Evolutionary conservation across 2,113 vertebrate species (phyloP).

Genomic region (Seriola dumerili): DNA sequence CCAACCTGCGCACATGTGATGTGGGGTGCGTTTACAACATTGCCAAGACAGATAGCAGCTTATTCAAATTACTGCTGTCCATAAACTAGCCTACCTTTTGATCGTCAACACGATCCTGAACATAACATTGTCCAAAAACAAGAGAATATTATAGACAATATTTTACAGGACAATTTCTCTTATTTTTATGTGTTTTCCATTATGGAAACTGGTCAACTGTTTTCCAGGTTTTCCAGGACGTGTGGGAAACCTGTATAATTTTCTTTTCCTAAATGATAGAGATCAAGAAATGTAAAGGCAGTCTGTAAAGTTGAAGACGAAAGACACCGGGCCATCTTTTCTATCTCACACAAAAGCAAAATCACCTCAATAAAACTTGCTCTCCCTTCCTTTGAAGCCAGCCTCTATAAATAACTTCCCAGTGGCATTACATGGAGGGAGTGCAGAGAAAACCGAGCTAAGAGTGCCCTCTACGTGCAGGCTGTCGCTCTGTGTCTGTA

Average conservation of each 20-base stretch:
- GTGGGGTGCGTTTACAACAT: no score
- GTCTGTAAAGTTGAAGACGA: conserved; percentile 29
- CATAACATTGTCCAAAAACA: no score
- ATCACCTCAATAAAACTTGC: conserved; percentile 60
- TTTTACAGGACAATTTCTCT: no score
- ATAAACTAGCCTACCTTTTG: no score
- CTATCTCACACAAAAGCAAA: conserved; percentile 53
- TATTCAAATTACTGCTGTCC: no score
- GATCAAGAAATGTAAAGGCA: conserved; percentile 20
- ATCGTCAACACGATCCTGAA: no score
- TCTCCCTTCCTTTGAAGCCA: conserved; percentile 64
- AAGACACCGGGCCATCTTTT: conserved; percentile 45
- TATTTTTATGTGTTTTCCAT: no score
- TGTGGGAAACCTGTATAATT: not conserved
- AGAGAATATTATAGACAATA: no score
- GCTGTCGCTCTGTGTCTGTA: conserved; percentile 14
- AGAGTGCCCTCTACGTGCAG: conserved; percentile 81
- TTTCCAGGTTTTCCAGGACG: no score
- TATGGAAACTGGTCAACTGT: no score
- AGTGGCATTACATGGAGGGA: conserved; percentile 39
- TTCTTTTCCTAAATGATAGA: conserved; percentile 7
- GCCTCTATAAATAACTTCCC: conserved; percentile 71
- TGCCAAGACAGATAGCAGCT: no score
- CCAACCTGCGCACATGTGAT: no score
- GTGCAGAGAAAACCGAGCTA: conserved; percentile 57